phyloP scores from a whole-genome alignment of 2,888 invertebrate genomes.

The Torymus aiolomorphi region DNA sequence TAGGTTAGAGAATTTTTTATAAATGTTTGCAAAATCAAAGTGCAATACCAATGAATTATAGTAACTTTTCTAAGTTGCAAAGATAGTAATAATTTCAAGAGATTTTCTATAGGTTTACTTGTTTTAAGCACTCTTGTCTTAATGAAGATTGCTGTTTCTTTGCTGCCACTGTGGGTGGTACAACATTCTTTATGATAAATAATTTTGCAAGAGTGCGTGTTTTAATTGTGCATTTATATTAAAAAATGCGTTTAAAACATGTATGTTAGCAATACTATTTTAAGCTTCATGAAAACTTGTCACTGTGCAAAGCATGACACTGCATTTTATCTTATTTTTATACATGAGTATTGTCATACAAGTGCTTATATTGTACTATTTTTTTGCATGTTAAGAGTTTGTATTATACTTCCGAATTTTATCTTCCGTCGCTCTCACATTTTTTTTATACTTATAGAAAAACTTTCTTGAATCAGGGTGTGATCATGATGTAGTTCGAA shows the following conservation, averaged over 20 bases:
- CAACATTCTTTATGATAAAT: slow-evolving; percentile 30
- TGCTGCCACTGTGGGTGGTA: slow-evolving; percentile 35
- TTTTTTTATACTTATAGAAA: slow-evolving; percentile 38
- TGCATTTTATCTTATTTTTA: slow-evolving; percentile 54
- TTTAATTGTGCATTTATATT: slow-evolving; percentile 45
- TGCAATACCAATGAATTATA: slow-evolving; percentile 23
- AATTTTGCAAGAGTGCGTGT: slow-evolving; percentile 25
- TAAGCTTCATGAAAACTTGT: slow-evolving; percentile 40
- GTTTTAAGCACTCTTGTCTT: slow-evolving; percentile 30
- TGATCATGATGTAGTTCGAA: slow-evolving; percentile 15
- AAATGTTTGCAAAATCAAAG: slow-evolving; percentile 13
- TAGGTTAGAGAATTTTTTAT: slow-evolving; percentile 12
- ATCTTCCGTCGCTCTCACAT: slow-evolving; percentile 51
- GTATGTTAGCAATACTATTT: slow-evolving; percentile 35
- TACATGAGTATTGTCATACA: slow-evolving; percentile 34
- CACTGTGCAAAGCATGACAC: slow-evolving; percentile 41
- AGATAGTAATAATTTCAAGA: too few relatives aligned
- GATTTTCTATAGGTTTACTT: neutral
- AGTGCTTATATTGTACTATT: slow-evolving; percentile 36
- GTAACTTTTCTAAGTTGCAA: neutral
- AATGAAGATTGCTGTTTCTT: slow-evolving; percentile 38
- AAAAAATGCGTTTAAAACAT: slow-evolving; percentile 33
- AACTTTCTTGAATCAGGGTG: slow-evolving; percentile 1
- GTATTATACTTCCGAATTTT: slow-evolving; percentile 50
- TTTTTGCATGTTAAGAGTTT: slow-evolving; percentile 35